Conservation (phyloP, 2,888 invertebrate genomes). For the Notodonta dromedarius region DNA sequence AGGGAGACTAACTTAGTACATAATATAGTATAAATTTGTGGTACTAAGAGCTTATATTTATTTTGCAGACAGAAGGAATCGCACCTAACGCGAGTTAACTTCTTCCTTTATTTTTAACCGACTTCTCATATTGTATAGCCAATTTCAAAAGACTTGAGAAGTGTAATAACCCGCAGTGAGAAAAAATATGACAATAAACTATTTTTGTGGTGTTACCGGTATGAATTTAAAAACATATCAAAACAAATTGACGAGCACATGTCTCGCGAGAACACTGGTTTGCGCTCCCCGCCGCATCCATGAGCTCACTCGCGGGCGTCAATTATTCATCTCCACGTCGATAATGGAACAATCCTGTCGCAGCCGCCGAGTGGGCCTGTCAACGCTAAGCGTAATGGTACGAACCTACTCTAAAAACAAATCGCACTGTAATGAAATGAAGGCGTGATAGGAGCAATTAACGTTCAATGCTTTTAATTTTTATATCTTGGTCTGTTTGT, state of each 20-base stretch:
- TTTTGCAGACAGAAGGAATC: no score
- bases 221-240: slow-evolving; percentile 5
- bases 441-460: slow-evolving; percentile 26
- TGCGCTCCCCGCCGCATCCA: slow-evolving; percentile 56
- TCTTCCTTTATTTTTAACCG: no score
- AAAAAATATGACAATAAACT: no score
- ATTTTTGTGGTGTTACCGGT: no score
- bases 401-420: slow-evolving; percentile 60
- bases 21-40: no score
- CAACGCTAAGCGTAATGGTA: slow-evolving; percentile 72
- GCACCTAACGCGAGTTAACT: no score
- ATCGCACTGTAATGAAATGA: slow-evolving; percentile 42
- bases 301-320: slow-evolving; percentile 62
- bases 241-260: slow-evolving; percentile 24
- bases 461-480: neutral
- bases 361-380: slow-evolving; percentile 69
- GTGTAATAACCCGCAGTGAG: no score
- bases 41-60: no score
- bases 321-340: slow-evolving; percentile 75
- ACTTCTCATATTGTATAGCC: no score
- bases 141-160: no score
- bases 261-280: slow-evolving; percentile 23
- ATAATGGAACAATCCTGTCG: slow-evolving; percentile 83
- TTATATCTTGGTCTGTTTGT: neutral
- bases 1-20: no score